A percentile compares a stretch with the other conserved stretches of the same genome.
Evolutionary conservation across 2,888 invertebrate species (phyloP).

Genomic region (Galeruca laticollis): DNA sequence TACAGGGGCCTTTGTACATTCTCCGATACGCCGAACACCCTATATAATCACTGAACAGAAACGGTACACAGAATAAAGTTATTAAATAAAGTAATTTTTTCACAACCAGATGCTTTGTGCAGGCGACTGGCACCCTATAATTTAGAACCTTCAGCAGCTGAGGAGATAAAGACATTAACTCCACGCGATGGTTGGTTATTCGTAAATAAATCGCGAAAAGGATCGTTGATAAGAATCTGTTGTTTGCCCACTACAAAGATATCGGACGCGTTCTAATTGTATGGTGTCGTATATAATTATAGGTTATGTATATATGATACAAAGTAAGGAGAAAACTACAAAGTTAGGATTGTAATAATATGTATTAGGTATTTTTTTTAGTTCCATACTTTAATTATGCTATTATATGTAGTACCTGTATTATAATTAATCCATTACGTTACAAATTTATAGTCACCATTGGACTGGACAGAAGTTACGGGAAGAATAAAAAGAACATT

Average conservation of each 20-base stretch:
- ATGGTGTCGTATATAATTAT: background rate
- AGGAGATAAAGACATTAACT: slow-evolving; percentile 43
- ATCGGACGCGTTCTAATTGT: background rate
- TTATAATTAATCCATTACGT: no score
- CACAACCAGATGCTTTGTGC: slow-evolving; percentile 38
- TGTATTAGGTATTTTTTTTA: no score
- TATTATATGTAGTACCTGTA: no score
- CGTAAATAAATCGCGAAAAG: slow-evolving; percentile 16
- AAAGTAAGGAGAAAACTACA: no score
- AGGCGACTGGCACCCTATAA: slow-evolving; percentile 38
- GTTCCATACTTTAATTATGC: no score
- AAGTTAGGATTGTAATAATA: no score
- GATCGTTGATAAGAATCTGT: background rate
- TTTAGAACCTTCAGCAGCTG: slow-evolving; percentile 37
- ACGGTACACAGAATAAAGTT: slow-evolving; percentile 37
- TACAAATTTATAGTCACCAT: no score
- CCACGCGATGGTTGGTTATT: slow-evolving; percentile 37
- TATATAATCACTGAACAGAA: slow-evolving; percentile 34
- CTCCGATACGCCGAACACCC: slow-evolving; percentile 8
- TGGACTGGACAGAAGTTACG: no score
- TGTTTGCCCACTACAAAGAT: background rate
- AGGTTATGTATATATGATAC: background rate
- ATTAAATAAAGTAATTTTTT: slow-evolving; percentile 35
- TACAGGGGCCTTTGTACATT: slow-evolving; percentile 9
- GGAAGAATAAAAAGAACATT: no score